phyloP scores from a whole-genome alignment of 2,888 invertebrate species.

The Corythucha ciliata region DNA sequence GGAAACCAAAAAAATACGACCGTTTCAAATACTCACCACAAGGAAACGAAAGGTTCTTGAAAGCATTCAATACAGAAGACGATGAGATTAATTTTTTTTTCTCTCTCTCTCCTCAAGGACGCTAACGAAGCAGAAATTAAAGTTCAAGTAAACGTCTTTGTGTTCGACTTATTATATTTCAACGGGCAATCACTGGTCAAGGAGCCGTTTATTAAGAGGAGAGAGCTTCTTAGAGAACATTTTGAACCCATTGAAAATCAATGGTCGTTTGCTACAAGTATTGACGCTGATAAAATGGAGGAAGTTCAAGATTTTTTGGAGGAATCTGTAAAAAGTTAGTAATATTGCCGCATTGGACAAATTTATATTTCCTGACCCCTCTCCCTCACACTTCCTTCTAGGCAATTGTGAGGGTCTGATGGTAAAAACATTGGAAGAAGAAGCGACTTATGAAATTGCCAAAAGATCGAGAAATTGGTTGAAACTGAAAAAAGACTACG shows the following conservation, averaged over 20 bases:
- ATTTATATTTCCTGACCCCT: background rate
- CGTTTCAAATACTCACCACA: constrained; percentile 92
- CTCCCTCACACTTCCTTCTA: constrained; percentile 35
- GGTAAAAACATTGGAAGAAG: constrained; percentile 86
- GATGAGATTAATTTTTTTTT: constrained; percentile 1
- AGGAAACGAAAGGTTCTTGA: constrained; percentile 87
- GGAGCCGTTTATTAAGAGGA: constrained; percentile 61
- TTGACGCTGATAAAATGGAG: constrained; percentile 77
- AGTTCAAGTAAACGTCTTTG: constrained; percentile 88
- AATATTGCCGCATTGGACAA: constrained; percentile 8
- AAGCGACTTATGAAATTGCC: constrained; percentile 95
- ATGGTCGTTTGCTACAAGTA: constrained; percentile 77
- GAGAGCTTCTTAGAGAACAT: constrained; percentile 60
- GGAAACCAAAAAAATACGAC: constrained; percentile 77
- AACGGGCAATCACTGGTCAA: constrained; percentile 79
- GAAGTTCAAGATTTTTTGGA: constrained; percentile 91
- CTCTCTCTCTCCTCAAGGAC: constrained; percentile 46
- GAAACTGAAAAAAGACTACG: constrained; percentile 94
- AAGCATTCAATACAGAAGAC: no score
- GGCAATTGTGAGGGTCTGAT: constrained; percentile 97
- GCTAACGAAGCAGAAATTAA: constrained; percentile 65
- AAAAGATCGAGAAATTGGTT: constrained; percentile 90
- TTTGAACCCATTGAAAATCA: constrained; percentile 65
- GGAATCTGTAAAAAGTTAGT: constrained; percentile 73
- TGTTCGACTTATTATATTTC: constrained; percentile 89